These are phyloP conservation scores for Parazoanthus darwini DNA, from an alignment of 92 coral and sea anemone species.

Conservation along the genomic window DNA sequence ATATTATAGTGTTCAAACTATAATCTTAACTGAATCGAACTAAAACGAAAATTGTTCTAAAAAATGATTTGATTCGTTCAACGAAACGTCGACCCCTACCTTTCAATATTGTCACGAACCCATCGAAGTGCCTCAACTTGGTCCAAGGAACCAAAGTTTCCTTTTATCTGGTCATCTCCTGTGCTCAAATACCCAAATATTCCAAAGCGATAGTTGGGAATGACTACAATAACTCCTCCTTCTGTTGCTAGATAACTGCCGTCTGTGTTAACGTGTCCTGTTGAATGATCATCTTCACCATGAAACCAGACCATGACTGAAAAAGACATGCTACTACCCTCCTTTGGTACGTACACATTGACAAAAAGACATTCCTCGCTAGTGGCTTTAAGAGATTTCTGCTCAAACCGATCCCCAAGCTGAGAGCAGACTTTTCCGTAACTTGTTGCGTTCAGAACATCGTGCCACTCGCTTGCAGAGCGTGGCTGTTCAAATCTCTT, in stretches of 20 bases:
- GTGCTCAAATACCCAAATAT: constrained; percentile 18
- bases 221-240: neutral
- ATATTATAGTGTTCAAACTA: neutral
- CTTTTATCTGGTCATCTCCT: constrained; percentile 7
- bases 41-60: neutral
- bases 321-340: neutral
- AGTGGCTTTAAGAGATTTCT: neutral
- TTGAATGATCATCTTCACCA: neutral
- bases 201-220: neutral
- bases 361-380: neutral
- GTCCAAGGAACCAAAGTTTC: constrained; percentile 13
- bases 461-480: neutral
- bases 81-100: neutral
- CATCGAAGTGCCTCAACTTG: constrained; percentile 1
- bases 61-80: neutral
- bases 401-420: neutral
- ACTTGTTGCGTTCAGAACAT: neutral
- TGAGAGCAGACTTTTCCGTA: neutral
- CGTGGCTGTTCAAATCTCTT: constrained; percentile 10
- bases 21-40: neutral
- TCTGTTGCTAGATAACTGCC: constrained; percentile 2
- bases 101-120: constrained; percentile 3
- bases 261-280: neutral
- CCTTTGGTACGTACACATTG: neutral
- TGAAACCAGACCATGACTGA: neutral